Evolutionary conservation across 37 sponge, comb jelly and placozoan genomes (phyloP), one percentile per base, ranked within the genome.

Genomic region (Beroe ovata): DNA sequence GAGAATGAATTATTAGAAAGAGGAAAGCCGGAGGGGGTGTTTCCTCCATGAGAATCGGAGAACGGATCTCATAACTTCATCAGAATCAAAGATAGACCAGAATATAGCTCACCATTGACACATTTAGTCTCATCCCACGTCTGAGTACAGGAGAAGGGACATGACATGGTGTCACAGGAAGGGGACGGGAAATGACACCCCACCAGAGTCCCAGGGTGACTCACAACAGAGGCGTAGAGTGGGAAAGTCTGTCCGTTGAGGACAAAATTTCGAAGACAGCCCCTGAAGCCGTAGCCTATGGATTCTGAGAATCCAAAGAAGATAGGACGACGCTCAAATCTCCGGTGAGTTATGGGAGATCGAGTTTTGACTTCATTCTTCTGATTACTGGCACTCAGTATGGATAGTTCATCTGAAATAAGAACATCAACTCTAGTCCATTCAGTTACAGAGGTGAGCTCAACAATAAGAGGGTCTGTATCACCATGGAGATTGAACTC

Each of bases 111-210:
- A 66, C 69, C 69, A 34, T 18, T 66, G 34, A 30, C 30, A 32
- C 69, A 66, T 37, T 66, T 66, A 30, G 69, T 66, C 16, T 66
- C 69, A 33, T 66, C 69, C 69, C 69, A 66, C 4, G 69, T 66
- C 36, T 66, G 69, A 34, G 30, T 8, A 66, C 69, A 66, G 14
- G 69, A 66, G 69, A 29, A 66, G 1, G 69, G 69, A 66, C 69
- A 66, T 2, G 69, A 26, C 35, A 66, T 14, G 16, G 25, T 37
- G 1, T 66, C 69, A 66, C 69, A 66, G 3, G 1, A 4, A 18
- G 14, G 16, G 3, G 32, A 8, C 1, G 69, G 69, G 34, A 19
- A 66, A 25, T 30, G 30, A 18, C 69, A 66, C 35, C 69, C 69
- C 25, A 34, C 33, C 36, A 66, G 35, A 2, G 69, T 34, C 1